Percentiles rank a stretch among this genome's conserved stretches.
These are phyloP conservation scores for Syrmaticus mikado DNA, from an alignment of 2,113 vertebrate genomes.

Conservation along the genomic window DNA sequence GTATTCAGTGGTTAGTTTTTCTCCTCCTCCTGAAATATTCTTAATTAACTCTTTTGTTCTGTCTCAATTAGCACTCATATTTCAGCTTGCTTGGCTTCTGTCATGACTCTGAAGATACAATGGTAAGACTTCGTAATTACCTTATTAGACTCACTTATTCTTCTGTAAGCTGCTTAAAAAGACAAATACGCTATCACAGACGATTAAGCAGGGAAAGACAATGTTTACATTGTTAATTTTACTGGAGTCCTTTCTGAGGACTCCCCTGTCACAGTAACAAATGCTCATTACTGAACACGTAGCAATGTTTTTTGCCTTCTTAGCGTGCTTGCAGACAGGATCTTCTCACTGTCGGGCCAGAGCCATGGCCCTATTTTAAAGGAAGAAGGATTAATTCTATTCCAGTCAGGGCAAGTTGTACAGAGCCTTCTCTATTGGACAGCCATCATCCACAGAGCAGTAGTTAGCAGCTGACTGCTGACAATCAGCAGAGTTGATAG, in stretches of 20 bases:
- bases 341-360: neutral
- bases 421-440: neutral
- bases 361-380: neutral
- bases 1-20: neutral
- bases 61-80: neutral
- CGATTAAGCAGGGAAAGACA: neutral
- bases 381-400: neutral
- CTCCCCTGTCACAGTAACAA: fast-evolving
- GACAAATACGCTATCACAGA: neutral
- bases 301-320: neutral
- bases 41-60: neutral
- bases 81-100: neutral
- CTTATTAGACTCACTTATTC: neutral
- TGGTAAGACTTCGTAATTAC: neutral
- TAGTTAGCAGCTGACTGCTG: neutral
- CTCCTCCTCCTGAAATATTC: neutral
- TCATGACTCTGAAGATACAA: neutral
- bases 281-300: neutral
- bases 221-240: neutral
- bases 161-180: neutral
- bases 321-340: neutral
- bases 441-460: neutral
- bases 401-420: neutral
- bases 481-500: neutral
- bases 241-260: neutral